A percentile compares a stretch with the other conserved stretches of the same genome.
Evolutionary conservation across 2,113 vertebrate species (phyloP).

Genomic region (Alaudala cheleensis): DNA sequence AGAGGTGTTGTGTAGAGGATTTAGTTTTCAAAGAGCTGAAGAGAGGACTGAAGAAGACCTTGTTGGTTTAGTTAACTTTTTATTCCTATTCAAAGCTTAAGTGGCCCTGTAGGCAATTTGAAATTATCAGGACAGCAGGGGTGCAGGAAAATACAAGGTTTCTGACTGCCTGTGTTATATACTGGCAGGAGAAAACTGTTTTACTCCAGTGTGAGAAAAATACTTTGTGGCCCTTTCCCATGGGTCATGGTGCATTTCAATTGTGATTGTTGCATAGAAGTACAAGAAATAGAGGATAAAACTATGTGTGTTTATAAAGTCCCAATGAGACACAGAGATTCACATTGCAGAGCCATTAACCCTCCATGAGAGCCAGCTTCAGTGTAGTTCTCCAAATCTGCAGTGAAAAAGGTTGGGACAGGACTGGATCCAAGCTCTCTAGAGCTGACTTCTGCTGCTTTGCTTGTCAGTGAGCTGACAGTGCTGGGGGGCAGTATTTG

Average conservation of each 20-base stretch:
- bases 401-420: background rate
- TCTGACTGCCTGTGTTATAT: background rate
- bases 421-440: background rate
- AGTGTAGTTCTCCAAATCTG: background rate
- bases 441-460: too few relatives aligned
- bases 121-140: background rate
- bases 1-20: background rate
- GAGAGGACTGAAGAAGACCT: background rate
- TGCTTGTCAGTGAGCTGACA: background rate
- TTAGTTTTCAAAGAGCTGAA: background rate
- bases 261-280: background rate
- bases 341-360: background rate
- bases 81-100: background rate
- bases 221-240: fast-evolving
- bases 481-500: background rate
- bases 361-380: background rate
- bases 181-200: background rate
- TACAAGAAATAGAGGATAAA: background rate
- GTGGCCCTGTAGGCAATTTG: background rate
- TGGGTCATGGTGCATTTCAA: background rate
- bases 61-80: background rate
- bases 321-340: background rate
- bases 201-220: background rate
- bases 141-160: background rate
- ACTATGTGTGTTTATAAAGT: fast-evolving